These are phyloP conservation scores for Ophion ellenae DNA, from an alignment of 2,888 invertebrate species.

Conservation along the genomic window DNA sequence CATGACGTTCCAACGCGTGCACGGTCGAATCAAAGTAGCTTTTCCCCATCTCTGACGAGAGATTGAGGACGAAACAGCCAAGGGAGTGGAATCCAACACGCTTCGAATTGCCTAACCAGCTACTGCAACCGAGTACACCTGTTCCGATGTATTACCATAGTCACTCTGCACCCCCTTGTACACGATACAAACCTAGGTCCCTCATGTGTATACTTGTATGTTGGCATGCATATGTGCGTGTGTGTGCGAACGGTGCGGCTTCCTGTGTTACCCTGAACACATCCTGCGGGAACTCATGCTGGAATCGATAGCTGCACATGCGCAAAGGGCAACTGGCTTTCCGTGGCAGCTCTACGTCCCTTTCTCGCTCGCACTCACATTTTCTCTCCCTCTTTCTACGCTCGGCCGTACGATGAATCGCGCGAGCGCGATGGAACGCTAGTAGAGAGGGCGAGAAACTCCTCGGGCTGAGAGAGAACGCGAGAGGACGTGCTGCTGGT, in stretches of 20 bases:
- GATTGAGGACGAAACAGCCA: constrained; percentile 39
- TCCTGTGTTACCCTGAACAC: constrained; percentile 70
- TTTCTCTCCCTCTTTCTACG: constrained; percentile 27
- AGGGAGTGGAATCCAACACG: constrained; percentile 15
- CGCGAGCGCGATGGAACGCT: constrained; percentile 58
- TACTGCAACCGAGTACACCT: constrained; percentile 59
- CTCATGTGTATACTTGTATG: constrained; percentile 8
- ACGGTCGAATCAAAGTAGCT: constrained; percentile 6
- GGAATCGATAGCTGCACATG: constrained; percentile 83
- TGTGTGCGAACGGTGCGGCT: constrained; percentile 52
- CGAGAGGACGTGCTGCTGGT: constrained; percentile 63
- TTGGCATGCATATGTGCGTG: neutral
- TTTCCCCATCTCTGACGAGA: constrained; percentile 28
- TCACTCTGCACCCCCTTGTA: constrained; percentile 39
- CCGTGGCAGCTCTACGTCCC: neutral
- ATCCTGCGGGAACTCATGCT: constrained; percentile 72
- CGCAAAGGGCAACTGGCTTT: constrained; percentile 70
- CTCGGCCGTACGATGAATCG: constrained; percentile 60
- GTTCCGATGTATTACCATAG: constrained; percentile 56
- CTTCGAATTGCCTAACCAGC: constrained; percentile 37
- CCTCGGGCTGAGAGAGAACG: constrained; percentile 56
- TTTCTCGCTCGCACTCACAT: constrained; percentile 8
- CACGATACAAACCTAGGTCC: constrained; percentile 38
- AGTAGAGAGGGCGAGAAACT: constrained; percentile 69
- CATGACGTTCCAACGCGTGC: neutral